These are phyloP conservation scores for Uloborus plumipes DNA, from an alignment of 2,888 invertebrate species.

Conservation along the genomic window DNA sequence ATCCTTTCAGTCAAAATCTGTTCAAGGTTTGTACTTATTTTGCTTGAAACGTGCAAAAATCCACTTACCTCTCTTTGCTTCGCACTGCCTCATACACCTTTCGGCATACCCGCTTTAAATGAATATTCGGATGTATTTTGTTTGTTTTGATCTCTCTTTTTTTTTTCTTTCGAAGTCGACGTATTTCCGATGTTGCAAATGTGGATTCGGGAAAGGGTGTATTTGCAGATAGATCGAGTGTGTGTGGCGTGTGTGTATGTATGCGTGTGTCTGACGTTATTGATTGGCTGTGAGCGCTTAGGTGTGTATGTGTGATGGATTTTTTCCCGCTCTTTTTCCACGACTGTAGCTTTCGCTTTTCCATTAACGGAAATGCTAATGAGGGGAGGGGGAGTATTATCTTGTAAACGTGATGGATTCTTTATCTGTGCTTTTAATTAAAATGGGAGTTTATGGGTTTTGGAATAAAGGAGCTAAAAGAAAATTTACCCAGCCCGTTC, in stretches of 20 bases:
- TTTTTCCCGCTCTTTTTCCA: no score
- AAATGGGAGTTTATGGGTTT: conserved; percentile 17
- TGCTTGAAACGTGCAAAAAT: no score
- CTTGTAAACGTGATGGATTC: conserved; percentile 42
- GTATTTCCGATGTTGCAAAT: conserved; percentile 4
- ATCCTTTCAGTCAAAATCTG: no score
- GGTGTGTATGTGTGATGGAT: not conserved
- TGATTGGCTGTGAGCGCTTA: not conserved
- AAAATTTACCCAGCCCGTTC: not conserved
- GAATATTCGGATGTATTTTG: conserved; percentile 40
- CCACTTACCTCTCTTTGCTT: no score
- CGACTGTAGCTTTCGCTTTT: conserved; percentile 4
- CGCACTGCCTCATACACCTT: no score
- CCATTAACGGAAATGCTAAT: conserved; percentile 53
- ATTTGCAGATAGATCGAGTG: conserved; percentile 18
- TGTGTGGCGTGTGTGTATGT: not conserved
- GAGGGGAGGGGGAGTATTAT: conserved; percentile 19
- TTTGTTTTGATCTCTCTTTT: conserved; percentile 9
- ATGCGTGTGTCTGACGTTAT: conserved; percentile 3
- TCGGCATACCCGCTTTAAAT: not conserved
- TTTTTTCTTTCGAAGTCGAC: conserved; percentile 1
- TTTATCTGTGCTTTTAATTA: conserved; percentile 48
- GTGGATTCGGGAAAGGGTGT: not conserved
- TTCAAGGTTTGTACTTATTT: no score
- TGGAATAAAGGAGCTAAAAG: not conserved